These are phyloP conservation scores for Ormyrus labotus DNA, from an alignment of 2,888 invertebrate species.

Conservation along the genomic window DNA sequence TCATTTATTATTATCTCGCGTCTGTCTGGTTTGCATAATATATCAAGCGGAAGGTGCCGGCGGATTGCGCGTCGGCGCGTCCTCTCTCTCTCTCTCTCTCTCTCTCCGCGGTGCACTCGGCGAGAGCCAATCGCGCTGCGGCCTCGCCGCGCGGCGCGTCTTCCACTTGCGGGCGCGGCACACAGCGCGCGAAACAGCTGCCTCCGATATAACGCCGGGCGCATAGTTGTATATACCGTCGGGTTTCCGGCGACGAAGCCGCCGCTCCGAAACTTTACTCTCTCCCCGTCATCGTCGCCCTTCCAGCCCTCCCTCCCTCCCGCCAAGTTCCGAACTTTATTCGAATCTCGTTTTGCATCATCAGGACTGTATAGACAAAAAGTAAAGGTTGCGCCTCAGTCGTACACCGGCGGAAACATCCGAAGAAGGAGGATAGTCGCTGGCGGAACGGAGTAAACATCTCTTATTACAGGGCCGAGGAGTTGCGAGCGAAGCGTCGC, in stretches of 20 bases:
- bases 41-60: slow-evolving; percentile 53
- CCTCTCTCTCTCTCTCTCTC: too few relatives aligned
- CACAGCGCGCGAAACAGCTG: neutral
- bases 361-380: slow-evolving; percentile 2
- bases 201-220: neutral
- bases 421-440: neutral
- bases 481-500: slow-evolving; percentile 19
- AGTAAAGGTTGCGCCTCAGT: slow-evolving; percentile 11
- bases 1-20: slow-evolving; percentile 58
- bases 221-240: slow-evolving; percentile 14
- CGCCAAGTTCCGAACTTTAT: slow-evolving; percentile 45
- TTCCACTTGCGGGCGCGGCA: slow-evolving; percentile 3
- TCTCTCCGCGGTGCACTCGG: slow-evolving; percentile 40
- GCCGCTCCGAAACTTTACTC: slow-evolving; percentile 45
- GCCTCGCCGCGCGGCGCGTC: slow-evolving; percentile 8
- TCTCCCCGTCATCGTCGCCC: slow-evolving; percentile 27
- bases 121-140: slow-evolving; percentile 46
- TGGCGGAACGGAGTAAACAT: slow-evolving; percentile 49
- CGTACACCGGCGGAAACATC: neutral
- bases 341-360: slow-evolving; percentile 52
- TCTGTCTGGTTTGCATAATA: slow-evolving; percentile 57
- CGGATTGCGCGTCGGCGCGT: slow-evolving; percentile 15
- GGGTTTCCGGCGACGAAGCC: slow-evolving; percentile 45
- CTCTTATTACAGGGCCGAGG: slow-evolving; percentile 46
- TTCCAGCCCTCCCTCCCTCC: neutral